phyloP scores from a whole-genome alignment of 2,888 invertebrate genomes.

The Athrips mouffetella region DNA sequence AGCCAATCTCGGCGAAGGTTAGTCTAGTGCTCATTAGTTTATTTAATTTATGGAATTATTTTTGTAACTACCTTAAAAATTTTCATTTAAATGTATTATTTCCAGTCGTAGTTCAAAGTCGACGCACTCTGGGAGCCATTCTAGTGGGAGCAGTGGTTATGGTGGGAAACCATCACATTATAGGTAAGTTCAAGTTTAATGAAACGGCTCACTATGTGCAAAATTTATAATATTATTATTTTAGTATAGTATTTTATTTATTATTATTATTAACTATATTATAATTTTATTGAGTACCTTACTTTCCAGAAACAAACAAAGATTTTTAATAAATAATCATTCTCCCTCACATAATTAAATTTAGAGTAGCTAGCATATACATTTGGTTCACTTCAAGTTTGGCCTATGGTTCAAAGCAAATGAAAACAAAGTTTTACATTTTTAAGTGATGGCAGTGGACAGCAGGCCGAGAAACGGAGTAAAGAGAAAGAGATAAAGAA shows the following conservation, averaged over 20 bases:
- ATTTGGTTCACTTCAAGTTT: too few relatives aligned
- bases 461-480: constrained; percentile 70
- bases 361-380: too few relatives aligned
- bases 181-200: constrained; percentile 58
- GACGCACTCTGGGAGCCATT: constrained; percentile 86
- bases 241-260: too few relatives aligned
- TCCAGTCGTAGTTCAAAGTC: constrained; percentile 87
- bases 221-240: too few relatives aligned
- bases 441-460: constrained; percentile 21
- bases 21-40: constrained; percentile 15
- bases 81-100: constrained; percentile 18
- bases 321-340: too few relatives aligned
- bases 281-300: too few relatives aligned
- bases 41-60: too few relatives aligned
- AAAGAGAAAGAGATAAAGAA: constrained; percentile 81
- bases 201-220: not conserved
- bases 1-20: constrained; percentile 90
- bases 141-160: constrained; percentile 89
- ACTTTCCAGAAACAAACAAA: too few relatives aligned
- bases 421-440: not conserved
- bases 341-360: too few relatives aligned
- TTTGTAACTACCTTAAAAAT: too few relatives aligned
- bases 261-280: too few relatives aligned
- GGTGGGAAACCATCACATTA: constrained; percentile 82
- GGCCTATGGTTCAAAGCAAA: too few relatives aligned